These are phyloP conservation scores for Drosophila pruinosa DNA, from an alignment of 1,140 invertebrate species.

Conservation along the genomic window DNA sequence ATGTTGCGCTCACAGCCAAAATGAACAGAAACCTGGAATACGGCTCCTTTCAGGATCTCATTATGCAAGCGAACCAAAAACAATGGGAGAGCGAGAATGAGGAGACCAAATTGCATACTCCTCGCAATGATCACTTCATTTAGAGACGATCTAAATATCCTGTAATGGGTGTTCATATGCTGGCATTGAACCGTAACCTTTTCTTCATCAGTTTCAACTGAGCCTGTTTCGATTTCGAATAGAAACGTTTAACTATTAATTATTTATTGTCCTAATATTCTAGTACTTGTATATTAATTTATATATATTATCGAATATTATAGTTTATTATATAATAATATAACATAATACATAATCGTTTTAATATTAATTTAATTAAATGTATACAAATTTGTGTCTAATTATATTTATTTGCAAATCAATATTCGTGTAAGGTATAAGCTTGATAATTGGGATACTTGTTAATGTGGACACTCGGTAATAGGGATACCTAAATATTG, in stretches of 20 bases:
- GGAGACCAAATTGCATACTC: conserved; percentile 67
- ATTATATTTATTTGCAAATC: neutral
- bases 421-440: too few species aligned
- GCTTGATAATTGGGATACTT: too few species aligned
- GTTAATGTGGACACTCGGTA: too few species aligned
- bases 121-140: conserved; percentile 58
- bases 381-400: neutral
- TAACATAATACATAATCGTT: too few species aligned
- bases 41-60: conserved; percentile 71
- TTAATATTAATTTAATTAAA: neutral
- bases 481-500: too few species aligned
- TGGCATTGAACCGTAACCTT: conserved; percentile 60
- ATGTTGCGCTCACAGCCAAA: conserved; percentile 51
- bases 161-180: conserved; percentile 67
- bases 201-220: conserved; percentile 1
- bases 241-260: neutral
- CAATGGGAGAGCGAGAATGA: conserved; percentile 63
- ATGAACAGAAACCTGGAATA: conserved; percentile 57
- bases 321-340: neutral
- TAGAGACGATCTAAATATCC: conserved; percentile 20
- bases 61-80: conserved; percentile 62
- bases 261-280: neutral
- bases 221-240: neutral
- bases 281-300: neutral
- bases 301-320: conserved; percentile 3